These are phyloP conservation scores for Oreortyx pictus DNA, from an alignment of 2,797 vertebrate genomes.

Conservation along the genomic window DNA sequence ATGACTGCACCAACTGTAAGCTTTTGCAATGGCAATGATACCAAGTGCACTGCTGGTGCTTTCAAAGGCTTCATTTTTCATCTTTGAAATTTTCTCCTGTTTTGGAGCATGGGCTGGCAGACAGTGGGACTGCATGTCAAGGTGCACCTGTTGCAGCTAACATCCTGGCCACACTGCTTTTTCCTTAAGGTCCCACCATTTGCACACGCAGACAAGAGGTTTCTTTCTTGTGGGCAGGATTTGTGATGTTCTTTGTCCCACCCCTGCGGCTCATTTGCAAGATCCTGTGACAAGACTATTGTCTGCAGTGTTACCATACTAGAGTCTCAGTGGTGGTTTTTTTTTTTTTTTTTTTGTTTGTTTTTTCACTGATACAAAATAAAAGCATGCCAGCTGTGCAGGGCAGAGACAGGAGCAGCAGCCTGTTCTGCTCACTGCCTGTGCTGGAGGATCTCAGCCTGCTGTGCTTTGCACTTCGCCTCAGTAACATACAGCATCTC, in stretches of 20 bases:
- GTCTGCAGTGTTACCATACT: neutral
- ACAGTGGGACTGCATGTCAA: neutral
- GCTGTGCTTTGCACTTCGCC: neutral
- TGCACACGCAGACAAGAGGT: neutral
- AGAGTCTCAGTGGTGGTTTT: rapidly evolving
- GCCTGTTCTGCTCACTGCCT: neutral
- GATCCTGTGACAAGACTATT: neutral
- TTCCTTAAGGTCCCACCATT: neutral
- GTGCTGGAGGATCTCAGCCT: neutral
- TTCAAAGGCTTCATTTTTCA: neutral
- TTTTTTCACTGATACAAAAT: neutral
- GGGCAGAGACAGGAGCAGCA: neutral
- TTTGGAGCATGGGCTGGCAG: neutral
- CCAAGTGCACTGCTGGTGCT: neutral
- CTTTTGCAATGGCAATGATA: neutral
- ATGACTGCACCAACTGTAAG: neutral
- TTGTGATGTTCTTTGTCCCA: neutral
- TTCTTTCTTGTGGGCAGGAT: neutral
- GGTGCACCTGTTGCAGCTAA: neutral
- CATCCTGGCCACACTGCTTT: neutral
- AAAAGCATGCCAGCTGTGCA: neutral
- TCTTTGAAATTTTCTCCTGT: neutral
- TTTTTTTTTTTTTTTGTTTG: neutral
- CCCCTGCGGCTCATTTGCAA: neutral
- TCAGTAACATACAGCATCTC: neutral